phyloP scores from a whole-genome alignment of 2,888 invertebrate species.

The Dascillus cervinus region DNA sequence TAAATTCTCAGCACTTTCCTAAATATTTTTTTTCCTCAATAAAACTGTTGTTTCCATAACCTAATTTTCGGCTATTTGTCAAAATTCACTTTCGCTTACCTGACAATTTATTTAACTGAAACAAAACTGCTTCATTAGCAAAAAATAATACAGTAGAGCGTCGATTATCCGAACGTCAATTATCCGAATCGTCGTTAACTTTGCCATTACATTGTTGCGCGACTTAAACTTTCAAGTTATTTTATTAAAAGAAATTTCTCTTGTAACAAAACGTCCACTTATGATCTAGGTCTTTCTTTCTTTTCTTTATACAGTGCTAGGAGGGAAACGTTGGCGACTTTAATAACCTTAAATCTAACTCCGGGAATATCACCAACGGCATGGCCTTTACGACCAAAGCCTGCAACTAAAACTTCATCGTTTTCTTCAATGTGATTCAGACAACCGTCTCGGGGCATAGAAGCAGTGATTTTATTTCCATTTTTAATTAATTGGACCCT shows the following conservation, averaged over 20 bases:
- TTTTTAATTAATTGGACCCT: conserved; percentile 99
- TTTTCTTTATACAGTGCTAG: conserved; percentile 99
- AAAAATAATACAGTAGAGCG: too few species aligned
- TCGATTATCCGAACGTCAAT: too few species aligned
- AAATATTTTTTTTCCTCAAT: too few species aligned
- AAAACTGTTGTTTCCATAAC: too few species aligned
- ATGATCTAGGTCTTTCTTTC: conserved; percentile 98
- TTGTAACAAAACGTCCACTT: conserved; percentile 43
- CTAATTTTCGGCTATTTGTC: too few species aligned
- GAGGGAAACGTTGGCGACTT: conserved; percentile 98
- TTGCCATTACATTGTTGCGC: too few species aligned
- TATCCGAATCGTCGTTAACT: too few species aligned
- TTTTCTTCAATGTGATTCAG: conserved; percentile 99
- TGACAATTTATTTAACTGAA: too few species aligned
- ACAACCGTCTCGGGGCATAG: conserved; percentile 99
- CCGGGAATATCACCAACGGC: conserved; percentile 99
- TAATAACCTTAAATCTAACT: conserved; percentile 88
- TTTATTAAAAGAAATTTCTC: conserved; percentile 23
- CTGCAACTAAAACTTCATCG: conserved; percentile 98
- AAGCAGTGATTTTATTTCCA: conserved; percentile 99
- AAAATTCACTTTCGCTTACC: too few species aligned
- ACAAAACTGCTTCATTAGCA: too few species aligned
- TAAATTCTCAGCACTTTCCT: too few species aligned
- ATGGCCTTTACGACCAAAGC: conserved; percentile 99
- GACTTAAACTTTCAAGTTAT: too few species aligned